Conservation (phyloP, 2,797 vertebrate species). For the Leptatherina wallacei region DNA sequence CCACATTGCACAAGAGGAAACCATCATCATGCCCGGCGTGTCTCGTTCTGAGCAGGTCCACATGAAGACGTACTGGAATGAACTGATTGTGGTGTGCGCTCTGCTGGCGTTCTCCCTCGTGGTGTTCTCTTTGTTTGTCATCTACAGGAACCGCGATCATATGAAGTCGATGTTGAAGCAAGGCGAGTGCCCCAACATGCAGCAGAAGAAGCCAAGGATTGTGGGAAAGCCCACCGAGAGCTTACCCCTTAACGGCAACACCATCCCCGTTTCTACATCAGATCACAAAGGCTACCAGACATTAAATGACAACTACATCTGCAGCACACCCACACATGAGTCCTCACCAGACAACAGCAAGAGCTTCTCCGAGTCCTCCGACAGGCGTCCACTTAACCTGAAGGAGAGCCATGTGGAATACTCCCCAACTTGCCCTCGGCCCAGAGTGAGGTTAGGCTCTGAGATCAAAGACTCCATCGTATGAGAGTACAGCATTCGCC, state of each 20-base stretch:
- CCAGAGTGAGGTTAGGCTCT: conserved; percentile 92
- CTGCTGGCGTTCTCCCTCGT: conserved; percentile 82
- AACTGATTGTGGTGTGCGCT: conserved; percentile 89
- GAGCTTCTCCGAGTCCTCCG: conserved; percentile 90
- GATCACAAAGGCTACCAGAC: conserved; percentile 98
- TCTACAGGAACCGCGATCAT: conserved; percentile 86
- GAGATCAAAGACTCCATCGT: conserved; percentile 97
- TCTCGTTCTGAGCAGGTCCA: conserved; percentile 72
- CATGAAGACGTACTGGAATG: conserved; percentile 90
- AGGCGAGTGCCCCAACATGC: conserved; percentile 83
- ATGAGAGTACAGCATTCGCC: conserved; percentile 73
- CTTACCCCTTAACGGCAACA: conserved; percentile 89
- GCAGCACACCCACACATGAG: conserved; percentile 88
- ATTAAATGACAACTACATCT: conserved; percentile 91
- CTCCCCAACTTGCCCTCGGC: conserved; percentile 87
- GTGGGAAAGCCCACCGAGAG: conserved; percentile 84
- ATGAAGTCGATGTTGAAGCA: conserved; percentile 92
- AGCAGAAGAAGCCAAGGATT: conserved; percentile 85
- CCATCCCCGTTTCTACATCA: conserved; percentile 80
- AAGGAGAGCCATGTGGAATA: conserved; percentile 93
- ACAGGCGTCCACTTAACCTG: conserved; percentile 88
- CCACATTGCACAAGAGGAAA: conserved; percentile 61
- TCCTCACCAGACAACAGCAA: conserved; percentile 85
- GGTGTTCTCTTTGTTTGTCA: conserved; percentile 83
- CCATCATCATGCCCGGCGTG: conserved; percentile 60